Percentiles rank a stretch among this genome's conserved stretches.
Evolutionary conservation across 2,888 invertebrate species (phyloP).

Genomic region (Drosophila neonasuta): DNA sequence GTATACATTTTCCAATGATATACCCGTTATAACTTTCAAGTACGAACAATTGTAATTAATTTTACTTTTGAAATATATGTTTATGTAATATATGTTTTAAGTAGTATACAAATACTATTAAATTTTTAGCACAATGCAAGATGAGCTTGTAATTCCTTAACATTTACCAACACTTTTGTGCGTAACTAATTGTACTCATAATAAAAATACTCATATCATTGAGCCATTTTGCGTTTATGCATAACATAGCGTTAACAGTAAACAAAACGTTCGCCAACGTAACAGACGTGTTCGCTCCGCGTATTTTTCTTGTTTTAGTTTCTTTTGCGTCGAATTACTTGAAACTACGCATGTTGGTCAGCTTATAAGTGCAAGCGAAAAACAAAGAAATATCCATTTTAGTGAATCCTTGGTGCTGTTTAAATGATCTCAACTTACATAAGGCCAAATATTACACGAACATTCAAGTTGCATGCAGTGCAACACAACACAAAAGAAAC

Average conservation of each 20-base stretch:
- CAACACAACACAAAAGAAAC: conserved; percentile 10
- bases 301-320: background rate
- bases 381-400: conserved; percentile 18
- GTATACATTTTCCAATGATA: no score
- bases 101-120: background rate
- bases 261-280: conserved; percentile 48
- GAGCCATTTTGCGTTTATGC: conserved; percentile 6
- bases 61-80: no score
- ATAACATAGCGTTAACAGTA: conserved; percentile 45
- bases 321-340: conserved; percentile 15
- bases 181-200: conserved; percentile 1
- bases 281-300: conserved; percentile 34
- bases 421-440: conserved; percentile 15
- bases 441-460: conserved; percentile 8
- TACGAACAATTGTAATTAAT: no score
- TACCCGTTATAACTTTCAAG: no score
- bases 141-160: background rate
- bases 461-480: conserved; percentile 25
- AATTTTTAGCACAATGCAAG: background rate
- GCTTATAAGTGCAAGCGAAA: conserved; percentile 16
- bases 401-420: conserved; percentile 8
- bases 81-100: background rate
- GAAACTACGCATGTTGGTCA: conserved; percentile 37
- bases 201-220: conserved; percentile 17
- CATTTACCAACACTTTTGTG: conserved; percentile 21